Conservation (phyloP, 1,140 invertebrate species). For the Eufriesea mexicana region DNA sequence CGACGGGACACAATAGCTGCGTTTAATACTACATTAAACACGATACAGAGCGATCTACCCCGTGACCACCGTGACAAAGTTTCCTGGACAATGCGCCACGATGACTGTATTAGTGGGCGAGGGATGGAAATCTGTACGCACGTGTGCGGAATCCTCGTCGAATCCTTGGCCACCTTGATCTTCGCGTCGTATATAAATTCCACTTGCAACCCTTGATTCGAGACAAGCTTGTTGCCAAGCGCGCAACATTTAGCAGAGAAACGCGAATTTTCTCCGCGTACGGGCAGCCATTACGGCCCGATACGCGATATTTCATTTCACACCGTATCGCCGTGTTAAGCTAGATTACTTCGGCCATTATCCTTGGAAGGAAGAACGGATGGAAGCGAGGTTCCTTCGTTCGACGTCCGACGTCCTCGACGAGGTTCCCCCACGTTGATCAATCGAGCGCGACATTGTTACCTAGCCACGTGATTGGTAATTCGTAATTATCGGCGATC, state of each 20-base stretch:
- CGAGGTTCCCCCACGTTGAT: conserved; percentile 33
- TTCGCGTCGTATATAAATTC: background rate
- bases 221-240: background rate
- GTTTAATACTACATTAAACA: conserved; percentile 80
- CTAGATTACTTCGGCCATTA: conserved; percentile 59
- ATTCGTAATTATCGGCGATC: conserved; percentile 57
- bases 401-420: conserved; percentile 50
- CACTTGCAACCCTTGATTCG: background rate
- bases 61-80: conserved; percentile 64
- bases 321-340: conserved; percentile 42
- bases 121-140: conserved; percentile 27
- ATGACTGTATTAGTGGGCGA: conserved; percentile 21
- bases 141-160: background rate
- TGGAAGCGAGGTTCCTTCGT: conserved; percentile 51
- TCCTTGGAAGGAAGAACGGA: conserved; percentile 47
- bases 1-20: conserved; percentile 71
- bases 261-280: background rate
- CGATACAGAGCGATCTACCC: conserved; percentile 47
- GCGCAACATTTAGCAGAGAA: background rate
- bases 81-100: conserved; percentile 43
- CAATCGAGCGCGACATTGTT: conserved; percentile 57
- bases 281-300: background rate
- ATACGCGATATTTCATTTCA: conserved; percentile 52
- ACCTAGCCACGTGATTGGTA: conserved; percentile 52
- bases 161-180: background rate